Base-by-base conservation (phyloP, 2,113 vertebrate species). In the Calonectris borealis region DNA sequence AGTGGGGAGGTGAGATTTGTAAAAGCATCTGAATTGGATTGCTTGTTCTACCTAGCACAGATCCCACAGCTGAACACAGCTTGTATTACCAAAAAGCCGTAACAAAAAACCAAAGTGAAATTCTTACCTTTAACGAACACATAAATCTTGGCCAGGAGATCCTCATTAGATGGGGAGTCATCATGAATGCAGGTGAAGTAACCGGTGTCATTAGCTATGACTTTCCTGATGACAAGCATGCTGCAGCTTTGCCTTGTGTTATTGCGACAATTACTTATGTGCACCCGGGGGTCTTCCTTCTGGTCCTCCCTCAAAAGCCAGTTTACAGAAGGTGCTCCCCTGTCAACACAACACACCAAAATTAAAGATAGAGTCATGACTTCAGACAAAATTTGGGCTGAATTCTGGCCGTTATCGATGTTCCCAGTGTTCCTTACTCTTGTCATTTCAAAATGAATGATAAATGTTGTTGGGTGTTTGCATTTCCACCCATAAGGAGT, bases 111-210 rank as follows among this genome's bases (percentile, higher is more conserved):
- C 13, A 4, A 16, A 57, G 4, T 1, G 10, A 17, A 64, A 13
- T 27, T 44, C 98, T 98, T 96, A 99, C 99, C 99, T 98, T 97
- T 97, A 48, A 99, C 98, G 54, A 97, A 99, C 70, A 99, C 94
- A 1, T 99, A 99, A 19, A 98, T 65, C 36, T 40, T 97, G 93
- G 98, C 96, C 25, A 82, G 75, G 38, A 85, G 82, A 12, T 65
- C 49, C 79, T 97, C 65, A 1, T 87, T 57, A 17, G 48, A 44
- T 14, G 88, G 94, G 40, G 42, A 12, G 38, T 73, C 65, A 40
- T n/a, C 79, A 54, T 94, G 97, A n/a, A 44, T 57, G 77, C 99
- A 99, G 81, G 87, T 98, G 97, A 99, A 98, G 36, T 68, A 95
- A 4, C 99, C 98, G 0, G 99, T 99, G 97, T 99, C 99, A 0